Evolutionary conservation across 1,140 invertebrate genomes (phyloP).

Genomic region (Helicoverpa zea): DNA sequence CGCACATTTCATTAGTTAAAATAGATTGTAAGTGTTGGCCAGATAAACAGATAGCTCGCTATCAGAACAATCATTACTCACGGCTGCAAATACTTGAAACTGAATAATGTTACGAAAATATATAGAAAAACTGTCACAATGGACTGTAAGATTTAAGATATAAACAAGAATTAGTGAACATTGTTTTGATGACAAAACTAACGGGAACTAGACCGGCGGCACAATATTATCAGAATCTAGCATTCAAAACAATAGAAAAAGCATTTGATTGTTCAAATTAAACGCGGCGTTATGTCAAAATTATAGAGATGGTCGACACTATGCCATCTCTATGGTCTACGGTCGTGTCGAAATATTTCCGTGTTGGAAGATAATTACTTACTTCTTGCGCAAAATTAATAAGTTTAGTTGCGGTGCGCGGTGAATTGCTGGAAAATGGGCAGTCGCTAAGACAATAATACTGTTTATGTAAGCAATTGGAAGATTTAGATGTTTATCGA

Average conservation of each 20-base stretch:
- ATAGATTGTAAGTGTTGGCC: background rate
- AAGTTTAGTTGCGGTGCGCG: constrained; percentile 32
- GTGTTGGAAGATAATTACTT: constrained; percentile 42
- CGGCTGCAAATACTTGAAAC: constrained; percentile 24
- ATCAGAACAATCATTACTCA: constrained; percentile 6
- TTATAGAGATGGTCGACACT: constrained; percentile 15
- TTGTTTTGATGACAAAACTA: constrained; percentile 40
- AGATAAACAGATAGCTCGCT: background rate
- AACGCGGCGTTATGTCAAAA: constrained; percentile 31
- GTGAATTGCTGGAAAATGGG: constrained; percentile 40
- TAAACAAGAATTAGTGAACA: constrained; percentile 25
- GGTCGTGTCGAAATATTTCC: constrained; percentile 42
- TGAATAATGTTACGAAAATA: constrained; percentile 3
- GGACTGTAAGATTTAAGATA: constrained; percentile 33
- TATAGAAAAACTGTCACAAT: constrained; percentile 39
- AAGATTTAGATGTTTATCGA: constrained; percentile 20
- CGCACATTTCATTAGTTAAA: background rate
- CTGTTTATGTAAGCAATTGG: constrained; percentile 25
- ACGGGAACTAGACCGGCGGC: constrained; percentile 39
- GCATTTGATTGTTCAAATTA: constrained; percentile 45
- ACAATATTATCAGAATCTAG: constrained; percentile 44
- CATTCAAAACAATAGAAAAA: constrained; percentile 42
- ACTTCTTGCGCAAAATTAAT: constrained; percentile 45
- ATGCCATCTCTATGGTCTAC: background rate
- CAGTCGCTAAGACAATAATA: constrained; percentile 33